Percentiles rank a stretch among this genome's conserved stretches.
phyloP scores from a whole-genome alignment of 2,113 vertebrate species.

The Apteryx owenii region DNA sequence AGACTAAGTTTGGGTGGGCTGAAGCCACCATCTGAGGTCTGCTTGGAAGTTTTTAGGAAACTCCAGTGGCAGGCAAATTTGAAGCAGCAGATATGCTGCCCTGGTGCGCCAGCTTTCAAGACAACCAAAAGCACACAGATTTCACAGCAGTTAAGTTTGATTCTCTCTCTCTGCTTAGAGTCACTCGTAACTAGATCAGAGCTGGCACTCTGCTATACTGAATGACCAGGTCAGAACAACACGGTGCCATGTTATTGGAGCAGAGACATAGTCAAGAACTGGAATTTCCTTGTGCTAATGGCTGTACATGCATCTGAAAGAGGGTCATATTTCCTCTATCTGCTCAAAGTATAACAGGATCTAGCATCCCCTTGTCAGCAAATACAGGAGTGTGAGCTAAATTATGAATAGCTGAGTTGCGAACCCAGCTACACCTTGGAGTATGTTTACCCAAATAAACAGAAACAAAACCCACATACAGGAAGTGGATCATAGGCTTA shows the following conservation, averaged over 20 bases:
- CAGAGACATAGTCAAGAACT: accelerated
- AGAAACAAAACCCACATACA: not conserved
- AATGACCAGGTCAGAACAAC: not conserved
- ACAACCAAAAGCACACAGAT: not conserved
- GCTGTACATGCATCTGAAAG: not conserved
- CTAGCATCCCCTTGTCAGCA: not conserved
- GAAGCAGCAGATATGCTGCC: not conserved
- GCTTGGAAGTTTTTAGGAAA: not conserved
- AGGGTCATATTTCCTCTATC: not conserved
- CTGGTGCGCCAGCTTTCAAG: not conserved
- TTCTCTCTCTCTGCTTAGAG: not conserved
- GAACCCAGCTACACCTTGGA: not conserved
- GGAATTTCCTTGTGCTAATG: not conserved
- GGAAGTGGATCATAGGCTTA: not conserved
- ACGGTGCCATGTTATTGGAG: not conserved
- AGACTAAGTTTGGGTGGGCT: too few species aligned
- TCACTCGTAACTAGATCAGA: not conserved
- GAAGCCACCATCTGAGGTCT: not conserved
- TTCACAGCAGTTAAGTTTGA: not conserved
- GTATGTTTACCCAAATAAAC: not conserved
- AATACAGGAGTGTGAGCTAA: not conserved
- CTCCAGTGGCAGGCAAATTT: not conserved
- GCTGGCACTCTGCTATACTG: not conserved
- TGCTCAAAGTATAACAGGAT: not conserved
- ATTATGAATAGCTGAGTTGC: not conserved